phyloP scores from a whole-genome alignment of 2,113 vertebrate species.

The Burhinus bistriatus region DNA sequence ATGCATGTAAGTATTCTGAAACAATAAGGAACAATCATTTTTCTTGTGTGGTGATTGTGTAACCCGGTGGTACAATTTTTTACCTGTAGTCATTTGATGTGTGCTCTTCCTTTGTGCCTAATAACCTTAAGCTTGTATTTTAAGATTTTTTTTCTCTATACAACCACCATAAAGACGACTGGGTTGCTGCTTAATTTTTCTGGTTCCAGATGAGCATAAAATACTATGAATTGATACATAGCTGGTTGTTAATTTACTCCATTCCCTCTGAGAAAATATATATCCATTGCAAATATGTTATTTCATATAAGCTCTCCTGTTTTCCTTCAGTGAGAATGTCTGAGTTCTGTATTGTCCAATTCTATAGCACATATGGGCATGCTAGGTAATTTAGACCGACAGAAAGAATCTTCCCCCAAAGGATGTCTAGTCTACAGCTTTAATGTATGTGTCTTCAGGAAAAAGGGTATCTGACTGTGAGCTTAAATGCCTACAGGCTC shows the following conservation, averaged over 20 bases:
- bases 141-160: background rate
- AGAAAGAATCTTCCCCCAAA: background rate
- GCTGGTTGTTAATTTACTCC: background rate
- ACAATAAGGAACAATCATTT: background rate
- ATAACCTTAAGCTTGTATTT: background rate
- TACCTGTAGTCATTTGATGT: background rate
- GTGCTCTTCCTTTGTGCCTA: background rate
- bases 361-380: background rate
- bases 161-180: background rate
- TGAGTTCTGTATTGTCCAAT: background rate
- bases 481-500: background rate
- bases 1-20: background rate
- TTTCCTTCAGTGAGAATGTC: background rate
- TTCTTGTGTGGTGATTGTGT: background rate
- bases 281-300: background rate
- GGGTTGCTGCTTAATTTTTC: background rate
- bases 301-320: background rate
- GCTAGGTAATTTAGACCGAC: background rate
- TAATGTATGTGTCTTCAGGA: background rate
- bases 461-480: background rate
- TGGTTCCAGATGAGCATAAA: background rate
- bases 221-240: background rate
- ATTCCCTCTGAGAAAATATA: background rate
- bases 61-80: background rate
- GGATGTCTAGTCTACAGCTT: background rate